Conservation (phyloP, 2,113 vertebrate species). For the Laticauda laticaudata region DNA sequence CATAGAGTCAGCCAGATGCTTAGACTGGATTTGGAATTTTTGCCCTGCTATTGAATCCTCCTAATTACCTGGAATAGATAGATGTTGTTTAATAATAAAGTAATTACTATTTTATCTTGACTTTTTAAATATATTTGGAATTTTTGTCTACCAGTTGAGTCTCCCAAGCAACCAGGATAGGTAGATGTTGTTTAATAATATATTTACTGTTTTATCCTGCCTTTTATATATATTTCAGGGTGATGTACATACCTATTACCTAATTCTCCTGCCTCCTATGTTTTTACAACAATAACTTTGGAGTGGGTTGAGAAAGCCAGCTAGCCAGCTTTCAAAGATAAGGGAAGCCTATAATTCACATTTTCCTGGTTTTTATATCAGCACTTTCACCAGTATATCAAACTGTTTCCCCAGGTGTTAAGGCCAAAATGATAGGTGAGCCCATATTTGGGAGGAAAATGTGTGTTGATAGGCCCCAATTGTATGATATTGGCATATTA, state of each 20-base stretch:
- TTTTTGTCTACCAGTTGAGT: too few relatives aligned
- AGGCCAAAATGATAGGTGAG: not conserved
- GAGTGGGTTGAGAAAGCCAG: not conserved
- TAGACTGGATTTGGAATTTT: not conserved
- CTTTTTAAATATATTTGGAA: not conserved
- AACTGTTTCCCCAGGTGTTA: not conserved
- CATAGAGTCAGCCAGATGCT: not conserved
- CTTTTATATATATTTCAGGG: not conserved
- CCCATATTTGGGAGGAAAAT: not conserved
- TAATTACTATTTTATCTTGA: not conserved
- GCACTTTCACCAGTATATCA: not conserved
- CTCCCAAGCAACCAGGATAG: too few relatives aligned
- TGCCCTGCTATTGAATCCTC: not conserved
- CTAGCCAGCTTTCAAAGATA: not conserved
- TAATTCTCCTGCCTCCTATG: not conserved
- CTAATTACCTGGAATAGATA: not conserved
- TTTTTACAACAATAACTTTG: not conserved
- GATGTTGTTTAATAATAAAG: not conserved
- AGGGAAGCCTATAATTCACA: not conserved
- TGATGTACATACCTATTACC: not conserved
- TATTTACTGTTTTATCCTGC: too few relatives aligned
- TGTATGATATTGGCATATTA: not conserved
- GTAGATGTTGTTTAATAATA: too few relatives aligned
- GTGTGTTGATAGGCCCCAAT: not conserved
- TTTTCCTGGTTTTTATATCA: not conserved